phyloP scores from a whole-genome alignment of 2,888 invertebrate genomes.

The Microctonus brassicae region DNA sequence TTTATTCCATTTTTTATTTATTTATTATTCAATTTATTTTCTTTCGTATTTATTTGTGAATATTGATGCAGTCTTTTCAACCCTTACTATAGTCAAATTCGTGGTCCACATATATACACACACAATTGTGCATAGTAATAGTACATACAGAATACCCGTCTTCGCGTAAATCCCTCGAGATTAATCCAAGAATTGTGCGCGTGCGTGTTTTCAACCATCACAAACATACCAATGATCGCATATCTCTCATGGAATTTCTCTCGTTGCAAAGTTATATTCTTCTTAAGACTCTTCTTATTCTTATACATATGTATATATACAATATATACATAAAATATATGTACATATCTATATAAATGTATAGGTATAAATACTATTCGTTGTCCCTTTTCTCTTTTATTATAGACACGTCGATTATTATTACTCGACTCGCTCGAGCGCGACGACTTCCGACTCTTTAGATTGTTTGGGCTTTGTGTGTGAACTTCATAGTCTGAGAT shows the following conservation, averaged over 20 bases:
- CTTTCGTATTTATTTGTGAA: neutral
- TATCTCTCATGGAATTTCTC: constrained; percentile 43
- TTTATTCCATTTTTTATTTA: too few species aligned
- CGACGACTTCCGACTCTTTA: constrained; percentile 42
- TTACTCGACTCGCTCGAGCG: constrained; percentile 40
- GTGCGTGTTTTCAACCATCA: constrained; percentile 47
- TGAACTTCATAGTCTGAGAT: neutral
- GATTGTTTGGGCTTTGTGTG: neutral
- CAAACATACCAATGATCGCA: constrained; percentile 48
- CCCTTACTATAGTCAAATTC: constrained; percentile 28
- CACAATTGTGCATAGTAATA: constrained; percentile 20
- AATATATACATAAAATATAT: neutral
- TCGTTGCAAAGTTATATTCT: constrained; percentile 37
- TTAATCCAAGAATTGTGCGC: constrained; percentile 43
- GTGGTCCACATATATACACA: constrained; percentile 17
- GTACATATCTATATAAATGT: neutral
- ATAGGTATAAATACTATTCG: neutral
- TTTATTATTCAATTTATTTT: neutral
- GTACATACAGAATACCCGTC: constrained; percentile 21
- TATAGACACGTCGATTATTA: constrained; percentile 40
- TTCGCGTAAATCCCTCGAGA: constrained; percentile 40
- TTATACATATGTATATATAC: neutral
- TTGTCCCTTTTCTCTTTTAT: constrained; percentile 11
- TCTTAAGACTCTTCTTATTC: constrained; percentile 26
- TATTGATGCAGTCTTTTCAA: constrained; percentile 15